These are phyloP conservation scores for Crepidodera aurea DNA, from an alignment of 2,888 invertebrate genomes.

Conservation along the genomic window DNA sequence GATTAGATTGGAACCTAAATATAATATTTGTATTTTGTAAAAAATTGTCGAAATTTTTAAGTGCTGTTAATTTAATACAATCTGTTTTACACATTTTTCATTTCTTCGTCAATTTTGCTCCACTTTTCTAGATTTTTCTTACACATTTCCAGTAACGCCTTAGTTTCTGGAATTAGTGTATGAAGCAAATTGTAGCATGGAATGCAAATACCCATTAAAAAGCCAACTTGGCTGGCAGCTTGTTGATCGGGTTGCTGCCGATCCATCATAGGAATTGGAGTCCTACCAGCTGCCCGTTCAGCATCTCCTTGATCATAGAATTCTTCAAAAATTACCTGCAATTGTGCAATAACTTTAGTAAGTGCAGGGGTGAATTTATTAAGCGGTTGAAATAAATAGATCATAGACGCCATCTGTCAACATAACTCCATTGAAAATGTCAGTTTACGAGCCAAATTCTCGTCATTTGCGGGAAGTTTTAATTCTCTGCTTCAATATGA, in stretches of 20 bases:
- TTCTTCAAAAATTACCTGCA: slow-evolving; percentile 77
- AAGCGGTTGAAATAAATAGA: not conserved
- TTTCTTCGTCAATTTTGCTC: slow-evolving; percentile 62
- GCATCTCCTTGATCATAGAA: slow-evolving; percentile 75
- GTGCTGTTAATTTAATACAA: too few species aligned
- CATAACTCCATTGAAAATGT: too few species aligned
- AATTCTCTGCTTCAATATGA: not conserved
- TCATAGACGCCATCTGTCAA: too few species aligned
- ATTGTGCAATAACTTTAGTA: too few species aligned
- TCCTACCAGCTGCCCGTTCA: slow-evolving; percentile 61
- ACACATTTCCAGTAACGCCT: slow-evolving; percentile 75
- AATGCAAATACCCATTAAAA: slow-evolving; percentile 80
- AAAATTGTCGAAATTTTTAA: too few species aligned
- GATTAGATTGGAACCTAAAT: too few species aligned
- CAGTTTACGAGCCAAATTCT: too few species aligned
- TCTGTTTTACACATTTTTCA: too few species aligned
- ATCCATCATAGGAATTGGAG: slow-evolving; percentile 77
- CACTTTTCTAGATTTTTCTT: slow-evolving; percentile 69
- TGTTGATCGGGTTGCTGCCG: slow-evolving; percentile 76
- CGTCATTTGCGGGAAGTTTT: not conserved
- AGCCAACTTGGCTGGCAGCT: slow-evolving; percentile 82
- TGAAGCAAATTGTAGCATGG: slow-evolving; percentile 79
- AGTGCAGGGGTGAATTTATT: too few species aligned
- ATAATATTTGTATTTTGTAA: too few species aligned
- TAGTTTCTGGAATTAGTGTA: slow-evolving; percentile 74